phyloP scores from a whole-genome alignment of 2,113 vertebrate species.

The Tinamus guttatus region DNA sequence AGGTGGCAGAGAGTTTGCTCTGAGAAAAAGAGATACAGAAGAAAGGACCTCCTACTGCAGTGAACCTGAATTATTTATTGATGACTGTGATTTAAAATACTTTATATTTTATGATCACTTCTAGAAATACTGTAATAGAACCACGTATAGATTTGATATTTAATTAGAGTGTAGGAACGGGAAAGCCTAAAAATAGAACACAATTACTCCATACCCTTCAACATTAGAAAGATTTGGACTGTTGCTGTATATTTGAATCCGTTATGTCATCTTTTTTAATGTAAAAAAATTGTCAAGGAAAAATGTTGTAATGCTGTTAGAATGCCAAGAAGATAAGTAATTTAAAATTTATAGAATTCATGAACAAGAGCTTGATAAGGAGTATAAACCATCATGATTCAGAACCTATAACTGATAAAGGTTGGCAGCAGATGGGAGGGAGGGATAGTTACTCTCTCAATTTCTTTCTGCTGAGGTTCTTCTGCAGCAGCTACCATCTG shows the following conservation, averaged over 20 bases:
- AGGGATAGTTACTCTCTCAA: neutral
- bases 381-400: neutral
- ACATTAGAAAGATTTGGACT: neutral
- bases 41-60: constrained; percentile 31
- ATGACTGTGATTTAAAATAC: neutral
- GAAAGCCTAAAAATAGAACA: neutral
- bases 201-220: neutral
- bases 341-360: neutral
- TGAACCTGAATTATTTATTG: neutral
- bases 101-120: neutral
- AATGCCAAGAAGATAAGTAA: neutral
- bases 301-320: neutral
- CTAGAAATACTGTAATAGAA: neutral
- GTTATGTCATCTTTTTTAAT: neutral
- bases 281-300: neutral
- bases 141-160: neutral
- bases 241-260: neutral
- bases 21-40: constrained; percentile 6
- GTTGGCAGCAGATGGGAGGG: neutral
- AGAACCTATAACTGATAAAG: neutral
- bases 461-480: neutral
- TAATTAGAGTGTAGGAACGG: neutral
- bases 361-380: neutral
- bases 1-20: neutral
- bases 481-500: neutral